Evolutionary conservation across 2,797 vertebrate genomes (phyloP).

Genomic region (Nasua narica): DNA sequence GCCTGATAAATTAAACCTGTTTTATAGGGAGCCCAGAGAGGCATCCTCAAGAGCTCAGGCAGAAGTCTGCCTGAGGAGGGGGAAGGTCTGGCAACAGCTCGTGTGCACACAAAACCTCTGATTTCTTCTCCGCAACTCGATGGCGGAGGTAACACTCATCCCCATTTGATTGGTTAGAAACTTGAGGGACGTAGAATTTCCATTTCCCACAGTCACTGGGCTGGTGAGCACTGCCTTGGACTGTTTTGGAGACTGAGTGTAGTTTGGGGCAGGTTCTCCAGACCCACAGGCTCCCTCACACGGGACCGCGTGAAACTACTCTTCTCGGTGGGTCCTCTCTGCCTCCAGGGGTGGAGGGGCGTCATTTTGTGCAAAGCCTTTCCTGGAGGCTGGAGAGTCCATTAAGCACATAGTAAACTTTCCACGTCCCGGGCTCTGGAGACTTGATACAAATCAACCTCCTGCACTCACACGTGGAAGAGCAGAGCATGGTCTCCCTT

Average conservation of each 20-base stretch:
- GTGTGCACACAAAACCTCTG: rapidly evolving
- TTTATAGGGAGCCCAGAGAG: not conserved
- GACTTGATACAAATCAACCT: not conserved
- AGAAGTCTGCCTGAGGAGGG: not conserved
- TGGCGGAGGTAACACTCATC: no score
- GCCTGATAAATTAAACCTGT: not conserved
- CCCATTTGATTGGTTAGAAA: no score
- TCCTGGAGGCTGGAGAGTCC: not conserved
- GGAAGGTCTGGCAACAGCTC: rapidly evolving
- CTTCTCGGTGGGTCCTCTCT: not conserved
- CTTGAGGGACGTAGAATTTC: not conserved
- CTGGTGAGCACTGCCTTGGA: no score
- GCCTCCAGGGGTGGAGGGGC: not conserved
- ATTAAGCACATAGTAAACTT: not conserved
- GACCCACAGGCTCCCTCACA: rapidly evolving
- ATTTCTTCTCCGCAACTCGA: not conserved
- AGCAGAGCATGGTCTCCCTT: not conserved
- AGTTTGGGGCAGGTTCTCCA: rapidly evolving
- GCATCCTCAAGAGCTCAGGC: no score
- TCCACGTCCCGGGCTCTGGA: rapidly evolving
- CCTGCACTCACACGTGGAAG: not conserved
- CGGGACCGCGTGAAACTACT: rapidly evolving
- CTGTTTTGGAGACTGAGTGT: no score
- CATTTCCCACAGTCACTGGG: not conserved
- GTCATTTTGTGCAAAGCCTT: rapidly evolving